phyloP scores from a whole-genome alignment of 2,888 invertebrate genomes.

The Empis livida region DNA sequence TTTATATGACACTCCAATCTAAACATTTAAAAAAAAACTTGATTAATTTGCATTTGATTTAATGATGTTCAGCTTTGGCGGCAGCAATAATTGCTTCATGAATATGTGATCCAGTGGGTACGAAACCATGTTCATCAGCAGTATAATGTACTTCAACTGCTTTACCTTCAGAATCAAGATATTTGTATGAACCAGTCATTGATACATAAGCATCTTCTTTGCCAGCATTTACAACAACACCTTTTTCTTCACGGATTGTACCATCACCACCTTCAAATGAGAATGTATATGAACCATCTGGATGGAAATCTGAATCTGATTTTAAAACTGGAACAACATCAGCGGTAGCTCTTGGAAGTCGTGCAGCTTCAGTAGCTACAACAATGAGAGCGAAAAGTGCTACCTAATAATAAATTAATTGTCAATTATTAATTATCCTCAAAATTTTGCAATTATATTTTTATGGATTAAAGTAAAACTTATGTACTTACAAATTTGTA shows the following conservation, averaged over 20 bases:
- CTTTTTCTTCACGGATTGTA: conserved; percentile 21
- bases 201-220: conserved; percentile 22
- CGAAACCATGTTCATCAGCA: conserved; percentile 32
- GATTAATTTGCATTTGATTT: neutral
- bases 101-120: conserved; percentile 26
- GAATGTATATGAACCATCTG: conserved; percentile 25
- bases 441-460: conserved; percentile 21
- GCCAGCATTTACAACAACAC: conserved; percentile 19
- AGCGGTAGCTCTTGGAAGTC: conserved; percentile 3
- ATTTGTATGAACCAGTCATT: conserved; percentile 28
- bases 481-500: neutral
- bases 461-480: neutral
- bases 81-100: conserved; percentile 25
- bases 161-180: conserved; percentile 25
- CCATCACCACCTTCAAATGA: conserved; percentile 25
- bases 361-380: conserved; percentile 11
- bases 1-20: too few species aligned
- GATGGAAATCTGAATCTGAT: conserved; percentile 19
- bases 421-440: conserved; percentile 4
- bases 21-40: too few species aligned
- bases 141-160: conserved; percentile 30
- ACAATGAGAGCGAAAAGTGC: conserved; percentile 9
- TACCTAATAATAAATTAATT: conserved; percentile 2
- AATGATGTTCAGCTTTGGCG: conserved; percentile 18
- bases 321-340: conserved; percentile 20